phyloP scores from a whole-genome alignment of 1,140 invertebrate species.

The Panulirus ornatus region DNA sequence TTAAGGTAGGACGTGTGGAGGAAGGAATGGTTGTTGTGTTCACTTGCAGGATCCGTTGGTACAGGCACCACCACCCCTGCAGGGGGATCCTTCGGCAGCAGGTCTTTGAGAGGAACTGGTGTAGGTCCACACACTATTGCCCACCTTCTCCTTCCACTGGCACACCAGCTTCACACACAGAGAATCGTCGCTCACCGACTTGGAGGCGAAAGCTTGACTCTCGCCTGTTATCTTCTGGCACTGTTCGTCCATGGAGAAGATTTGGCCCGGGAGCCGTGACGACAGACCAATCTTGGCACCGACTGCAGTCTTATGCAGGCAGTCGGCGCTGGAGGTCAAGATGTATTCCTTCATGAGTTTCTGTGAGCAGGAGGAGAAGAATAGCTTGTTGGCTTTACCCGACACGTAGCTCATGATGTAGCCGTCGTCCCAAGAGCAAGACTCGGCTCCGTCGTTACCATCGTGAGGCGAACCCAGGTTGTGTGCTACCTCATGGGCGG shows the following conservation, averaged over 20 bases:
- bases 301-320: slow-evolving; percentile 32
- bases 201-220: slow-evolving; percentile 52
- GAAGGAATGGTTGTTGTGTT: neutral
- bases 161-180: slow-evolving; percentile 69
- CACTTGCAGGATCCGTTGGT: slow-evolving; percentile 61
- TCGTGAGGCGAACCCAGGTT: slow-evolving; percentile 75
- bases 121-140: neutral
- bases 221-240: slow-evolving; percentile 54
- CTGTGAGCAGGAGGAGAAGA: slow-evolving; percentile 68
- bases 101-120: slow-evolving; percentile 30
- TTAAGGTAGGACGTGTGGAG: too few species aligned
- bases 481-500: slow-evolving; percentile 76
- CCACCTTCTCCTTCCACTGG: slow-evolving; percentile 41
- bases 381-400: slow-evolving; percentile 53
- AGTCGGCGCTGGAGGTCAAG: neutral
- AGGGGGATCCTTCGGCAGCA: slow-evolving; percentile 66
- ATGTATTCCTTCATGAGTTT: slow-evolving; percentile 63
- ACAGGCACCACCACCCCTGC: slow-evolving; percentile 60
- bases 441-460: slow-evolving; percentile 51
- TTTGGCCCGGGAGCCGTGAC: slow-evolving; percentile 40
- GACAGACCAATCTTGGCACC: slow-evolving; percentile 14
- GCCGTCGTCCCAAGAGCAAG: slow-evolving; percentile 73
- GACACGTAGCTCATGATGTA: slow-evolving; percentile 75
- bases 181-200: slow-evolving; percentile 18
- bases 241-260: slow-evolving; percentile 53